phyloP scores from a whole-genome alignment of 2,113 vertebrate species.

The Irena cyanogastra region DNA sequence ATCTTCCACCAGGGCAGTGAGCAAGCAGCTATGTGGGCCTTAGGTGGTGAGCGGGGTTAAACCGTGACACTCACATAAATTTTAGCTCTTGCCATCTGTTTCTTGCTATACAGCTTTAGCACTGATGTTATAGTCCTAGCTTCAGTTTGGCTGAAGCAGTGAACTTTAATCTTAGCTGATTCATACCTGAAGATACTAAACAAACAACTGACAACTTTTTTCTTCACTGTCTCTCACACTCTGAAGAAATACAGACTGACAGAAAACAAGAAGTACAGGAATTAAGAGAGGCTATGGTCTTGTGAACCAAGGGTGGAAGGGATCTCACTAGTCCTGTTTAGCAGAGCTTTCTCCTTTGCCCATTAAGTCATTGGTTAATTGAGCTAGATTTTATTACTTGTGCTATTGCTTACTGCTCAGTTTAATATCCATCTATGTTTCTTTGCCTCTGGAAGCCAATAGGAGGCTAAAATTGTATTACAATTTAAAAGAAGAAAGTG shows the following conservation, averaged over 20 bases:
- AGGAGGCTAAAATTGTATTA: not conserved
- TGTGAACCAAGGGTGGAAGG: not conserved
- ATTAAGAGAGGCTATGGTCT: not conserved
- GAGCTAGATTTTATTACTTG: not conserved
- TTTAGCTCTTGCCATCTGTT: not conserved
- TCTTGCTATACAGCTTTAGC: not conserved
- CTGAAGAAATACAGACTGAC: not conserved
- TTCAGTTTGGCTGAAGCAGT: not conserved
- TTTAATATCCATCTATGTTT: not conserved
- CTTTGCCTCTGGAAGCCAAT: not conserved
- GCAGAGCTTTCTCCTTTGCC: not conserved
- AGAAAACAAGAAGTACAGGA: not conserved
- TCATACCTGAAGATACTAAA: not conserved
- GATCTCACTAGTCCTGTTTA: not conserved
- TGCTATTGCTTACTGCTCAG: not conserved
- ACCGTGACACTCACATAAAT: not conserved
- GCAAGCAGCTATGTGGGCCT: not conserved
- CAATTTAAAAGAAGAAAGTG: not conserved
- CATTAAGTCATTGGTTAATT: not conserved
- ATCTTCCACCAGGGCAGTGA: not conserved
- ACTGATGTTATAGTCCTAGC: not conserved
- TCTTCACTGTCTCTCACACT: not conserved
- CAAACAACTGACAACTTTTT: not conserved
- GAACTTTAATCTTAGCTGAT: not conserved
- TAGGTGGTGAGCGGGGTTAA: not conserved